A percentile compares a stretch with the other conserved stretches of the same genome.
Evolutionary conservation across 2,888 invertebrate genomes (phyloP).

Genomic region (Ophion ellenae): DNA sequence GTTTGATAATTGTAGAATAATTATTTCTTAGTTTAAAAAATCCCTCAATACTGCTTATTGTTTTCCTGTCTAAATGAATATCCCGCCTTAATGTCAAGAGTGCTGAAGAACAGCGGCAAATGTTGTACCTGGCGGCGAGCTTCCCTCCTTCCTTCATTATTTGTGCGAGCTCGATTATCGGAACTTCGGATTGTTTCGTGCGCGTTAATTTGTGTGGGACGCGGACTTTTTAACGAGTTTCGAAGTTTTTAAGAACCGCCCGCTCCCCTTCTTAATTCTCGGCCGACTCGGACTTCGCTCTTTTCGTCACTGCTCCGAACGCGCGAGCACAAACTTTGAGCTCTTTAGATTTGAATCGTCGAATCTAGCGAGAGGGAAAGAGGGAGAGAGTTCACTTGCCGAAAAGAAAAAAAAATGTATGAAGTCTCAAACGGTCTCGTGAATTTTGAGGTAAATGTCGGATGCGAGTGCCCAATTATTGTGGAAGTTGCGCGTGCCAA

Average conservation of each 20-base stretch:
- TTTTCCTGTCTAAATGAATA: too few relatives aligned
- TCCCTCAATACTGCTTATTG: too few relatives aligned
- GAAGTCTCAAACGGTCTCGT: neutral
- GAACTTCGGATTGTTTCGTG: conserved; percentile 4
- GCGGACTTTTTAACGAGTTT: conserved; percentile 30
- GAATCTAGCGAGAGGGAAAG: neutral
- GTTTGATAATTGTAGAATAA: too few relatives aligned
- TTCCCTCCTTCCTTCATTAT: conserved; percentile 2
- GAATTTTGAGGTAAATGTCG: neutral
- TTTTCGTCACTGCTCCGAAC: conserved; percentile 11
- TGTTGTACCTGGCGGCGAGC: too few relatives aligned
- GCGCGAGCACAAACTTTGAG: conserved; percentile 17
- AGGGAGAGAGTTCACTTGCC: too few relatives aligned
- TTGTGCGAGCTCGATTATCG: neutral
- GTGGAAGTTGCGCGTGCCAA: neutral
- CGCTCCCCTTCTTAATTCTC: conserved; percentile 7
- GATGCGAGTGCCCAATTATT: neutral
- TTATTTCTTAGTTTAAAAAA: too few relatives aligned
- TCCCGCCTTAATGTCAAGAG: too few relatives aligned
- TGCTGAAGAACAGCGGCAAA: too few relatives aligned
- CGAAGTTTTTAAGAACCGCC: conserved; percentile 9
- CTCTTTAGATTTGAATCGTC: conserved; percentile 9
- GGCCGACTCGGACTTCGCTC: conserved; percentile 11
- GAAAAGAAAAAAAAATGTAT: too few relatives aligned
- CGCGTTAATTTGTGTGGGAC: neutral